phyloP scores from a whole-genome alignment of 1,140 invertebrate species.

The Rhyacophila brunnea region DNA sequence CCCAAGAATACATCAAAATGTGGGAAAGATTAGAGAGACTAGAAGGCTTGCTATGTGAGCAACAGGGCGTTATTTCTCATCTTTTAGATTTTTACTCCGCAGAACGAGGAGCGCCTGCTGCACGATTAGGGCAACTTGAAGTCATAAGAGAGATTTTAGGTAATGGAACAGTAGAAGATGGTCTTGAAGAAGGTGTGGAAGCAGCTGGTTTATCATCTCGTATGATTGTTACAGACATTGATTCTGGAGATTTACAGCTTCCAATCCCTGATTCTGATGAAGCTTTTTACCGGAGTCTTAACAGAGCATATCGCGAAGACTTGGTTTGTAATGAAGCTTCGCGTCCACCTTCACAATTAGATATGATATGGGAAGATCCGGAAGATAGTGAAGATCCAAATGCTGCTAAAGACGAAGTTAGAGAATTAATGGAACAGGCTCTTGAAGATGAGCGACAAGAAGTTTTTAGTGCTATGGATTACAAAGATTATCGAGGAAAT shows the following conservation, averaged over 20 bases:
- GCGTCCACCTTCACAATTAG: constrained; percentile 66
- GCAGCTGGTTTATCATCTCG: constrained; percentile 40
- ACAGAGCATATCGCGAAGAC: constrained; percentile 83
- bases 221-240: constrained; percentile 45
- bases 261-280: constrained; percentile 73
- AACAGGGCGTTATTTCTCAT: constrained; percentile 88
- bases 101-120: constrained; percentile 48
- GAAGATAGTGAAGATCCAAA: constrained; percentile 51
- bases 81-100: constrained; percentile 75
- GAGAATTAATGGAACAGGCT: constrained; percentile 48
- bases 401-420: constrained; percentile 43
- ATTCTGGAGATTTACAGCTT: constrained; percentile 40
- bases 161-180: constrained; percentile 61
- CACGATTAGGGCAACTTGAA: constrained; percentile 50
- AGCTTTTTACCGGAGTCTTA: constrained; percentile 84
- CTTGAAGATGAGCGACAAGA: constrained; percentile 59
- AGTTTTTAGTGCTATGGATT: constrained; percentile 74
- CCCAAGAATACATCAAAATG: constrained; percentile 91
- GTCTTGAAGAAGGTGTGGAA: constrained; percentile 61
- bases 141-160: constrained; percentile 61
- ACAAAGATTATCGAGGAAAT: constrained; percentile 75
- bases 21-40: constrained; percentile 89
- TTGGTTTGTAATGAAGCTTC: constrained; percentile 64
- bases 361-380: constrained; percentile 78
- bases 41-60: constrained; percentile 84